Evolutionary conservation across 2,113 vertebrate genomes (phyloP).

Genomic region (Peromyscus californicus): DNA sequence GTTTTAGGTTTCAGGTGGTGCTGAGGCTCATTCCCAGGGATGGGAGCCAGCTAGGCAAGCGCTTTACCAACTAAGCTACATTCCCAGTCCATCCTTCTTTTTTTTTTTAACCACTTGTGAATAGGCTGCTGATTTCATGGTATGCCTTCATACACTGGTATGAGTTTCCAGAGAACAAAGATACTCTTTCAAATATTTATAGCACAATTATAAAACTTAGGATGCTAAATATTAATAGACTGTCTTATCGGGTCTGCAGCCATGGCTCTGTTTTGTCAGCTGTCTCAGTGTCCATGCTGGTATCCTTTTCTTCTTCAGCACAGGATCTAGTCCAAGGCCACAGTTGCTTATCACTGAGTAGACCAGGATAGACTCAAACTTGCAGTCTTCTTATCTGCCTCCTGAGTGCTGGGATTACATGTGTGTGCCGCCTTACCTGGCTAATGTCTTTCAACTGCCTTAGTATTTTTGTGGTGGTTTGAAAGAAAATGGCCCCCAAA

Average conservation of each 20-base stretch:
- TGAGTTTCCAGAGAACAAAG: slow-evolving; percentile 17
- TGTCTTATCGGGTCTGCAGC: neutral
- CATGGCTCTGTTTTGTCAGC: neutral
- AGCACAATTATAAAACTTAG: neutral
- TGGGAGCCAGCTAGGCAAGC: neutral
- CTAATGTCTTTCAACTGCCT: neutral
- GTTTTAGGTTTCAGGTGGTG: no score
- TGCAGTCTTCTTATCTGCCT: neutral
- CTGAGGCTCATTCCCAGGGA: neutral
- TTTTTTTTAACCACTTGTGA: slow-evolving; percentile 27
- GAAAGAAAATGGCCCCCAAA: neutral
- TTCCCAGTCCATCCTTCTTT: neutral
- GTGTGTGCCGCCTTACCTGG: neutral
- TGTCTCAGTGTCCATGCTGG: neutral
- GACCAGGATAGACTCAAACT: neutral
- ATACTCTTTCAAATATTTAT: neutral
- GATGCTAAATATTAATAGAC: neutral
- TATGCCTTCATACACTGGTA: neutral
- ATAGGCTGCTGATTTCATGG: neutral
- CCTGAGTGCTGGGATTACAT: neutral
- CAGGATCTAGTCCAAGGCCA: neutral
- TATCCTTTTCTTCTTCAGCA: neutral
- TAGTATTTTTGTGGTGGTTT: neutral
- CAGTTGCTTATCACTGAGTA: neutral
- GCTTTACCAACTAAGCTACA: neutral